Percentiles rank a stretch among this genome's conserved stretches.
Conservation (phyloP, 2,888 invertebrate genomes). For the Stenichneumon culpator region DNA sequence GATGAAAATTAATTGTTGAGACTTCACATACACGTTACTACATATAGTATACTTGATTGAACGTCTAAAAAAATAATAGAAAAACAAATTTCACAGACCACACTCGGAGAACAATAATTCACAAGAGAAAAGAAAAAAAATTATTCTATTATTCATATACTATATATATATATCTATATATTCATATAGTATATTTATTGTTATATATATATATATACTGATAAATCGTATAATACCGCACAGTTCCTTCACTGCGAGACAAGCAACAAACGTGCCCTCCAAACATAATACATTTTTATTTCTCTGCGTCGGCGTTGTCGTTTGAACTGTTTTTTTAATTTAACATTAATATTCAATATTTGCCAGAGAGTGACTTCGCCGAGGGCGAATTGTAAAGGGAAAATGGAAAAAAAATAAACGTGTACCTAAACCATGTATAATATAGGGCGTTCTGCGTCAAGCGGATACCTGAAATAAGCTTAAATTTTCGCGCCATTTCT, state of each 20-base stretch:
- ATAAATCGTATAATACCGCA: constrained; percentile 66
- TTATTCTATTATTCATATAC: constrained; percentile 50
- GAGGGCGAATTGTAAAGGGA: constrained; percentile 21
- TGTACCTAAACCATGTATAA: constrained; percentile 61
- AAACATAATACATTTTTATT: constrained; percentile 50
- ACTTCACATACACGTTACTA: constrained; percentile 24
- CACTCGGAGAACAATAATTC: constrained; percentile 63
- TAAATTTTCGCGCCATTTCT: not conserved
- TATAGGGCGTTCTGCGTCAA: constrained; percentile 49
- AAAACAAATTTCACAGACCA: constrained; percentile 58
- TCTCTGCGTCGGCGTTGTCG: constrained; percentile 34
- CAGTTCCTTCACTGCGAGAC: constrained; percentile 72
- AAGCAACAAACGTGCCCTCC: constrained; percentile 70
- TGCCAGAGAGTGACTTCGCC: constrained; percentile 51
- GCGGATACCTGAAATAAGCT: constrained; percentile 40
- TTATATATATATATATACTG: constrained; percentile 45
- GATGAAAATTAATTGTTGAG: constrained; percentile 27
- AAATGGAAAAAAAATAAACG: constrained; percentile 33
- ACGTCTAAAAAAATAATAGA: constrained; percentile 25
- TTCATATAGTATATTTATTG: constrained; percentile 53
- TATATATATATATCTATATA: constrained; percentile 49
- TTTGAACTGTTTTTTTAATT: constrained; percentile 25
- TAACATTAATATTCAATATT: constrained; percentile 27
- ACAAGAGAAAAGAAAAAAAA: constrained; percentile 42
- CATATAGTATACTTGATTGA: constrained; percentile 22